These are phyloP conservation scores for Diplodus puntazzo DNA, from an alignment of 2,797 vertebrate genomes.

Conservation along the genomic window DNA sequence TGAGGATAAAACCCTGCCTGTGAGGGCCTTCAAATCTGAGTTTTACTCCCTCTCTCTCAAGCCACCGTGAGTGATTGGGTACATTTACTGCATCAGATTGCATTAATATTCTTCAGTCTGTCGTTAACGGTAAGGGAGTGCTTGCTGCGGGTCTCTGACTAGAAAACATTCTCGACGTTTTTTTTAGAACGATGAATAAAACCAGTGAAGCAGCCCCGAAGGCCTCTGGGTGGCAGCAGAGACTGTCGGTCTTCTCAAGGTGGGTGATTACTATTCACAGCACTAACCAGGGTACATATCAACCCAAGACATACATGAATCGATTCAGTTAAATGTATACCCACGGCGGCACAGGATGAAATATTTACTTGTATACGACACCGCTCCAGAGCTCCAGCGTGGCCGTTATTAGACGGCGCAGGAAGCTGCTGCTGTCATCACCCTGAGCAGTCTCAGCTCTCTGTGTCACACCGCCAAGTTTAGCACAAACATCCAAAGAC, in stretches of 20 bases:
- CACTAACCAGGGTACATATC: conserved; percentile 66
- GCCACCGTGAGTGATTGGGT: conserved; percentile 49
- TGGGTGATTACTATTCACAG: conserved; percentile 67
- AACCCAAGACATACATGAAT: conserved; percentile 62
- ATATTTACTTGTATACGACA: conserved; percentile 56
- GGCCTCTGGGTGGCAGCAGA: conserved; percentile 81
- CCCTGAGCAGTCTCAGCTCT: conserved; percentile 37
- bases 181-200: conserved; percentile 40
- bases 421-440: conserved; percentile 51
- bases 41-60: conserved; percentile 51
- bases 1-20: conserved; percentile 48
- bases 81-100: conserved; percentile 48
- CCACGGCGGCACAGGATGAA: conserved; percentile 51
- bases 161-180: conserved; percentile 36
- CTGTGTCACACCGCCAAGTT: conserved; percentile 37
- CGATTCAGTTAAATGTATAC: conserved; percentile 65
- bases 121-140: conserved; percentile 31
- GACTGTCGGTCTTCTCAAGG: conserved; percentile 61
- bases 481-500: conserved; percentile 40
- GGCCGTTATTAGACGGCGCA: conserved; percentile 29
- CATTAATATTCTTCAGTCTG: conserved; percentile 51
- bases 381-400: conserved; percentile 26
- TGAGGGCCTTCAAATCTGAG: conserved; percentile 50
- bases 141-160: conserved; percentile 31
- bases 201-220: neutral